Percentiles rank a stretch among this genome's conserved stretches.
Conservation (phyloP, 2,113 vertebrate genomes). For the Bucco capensis region DNA sequence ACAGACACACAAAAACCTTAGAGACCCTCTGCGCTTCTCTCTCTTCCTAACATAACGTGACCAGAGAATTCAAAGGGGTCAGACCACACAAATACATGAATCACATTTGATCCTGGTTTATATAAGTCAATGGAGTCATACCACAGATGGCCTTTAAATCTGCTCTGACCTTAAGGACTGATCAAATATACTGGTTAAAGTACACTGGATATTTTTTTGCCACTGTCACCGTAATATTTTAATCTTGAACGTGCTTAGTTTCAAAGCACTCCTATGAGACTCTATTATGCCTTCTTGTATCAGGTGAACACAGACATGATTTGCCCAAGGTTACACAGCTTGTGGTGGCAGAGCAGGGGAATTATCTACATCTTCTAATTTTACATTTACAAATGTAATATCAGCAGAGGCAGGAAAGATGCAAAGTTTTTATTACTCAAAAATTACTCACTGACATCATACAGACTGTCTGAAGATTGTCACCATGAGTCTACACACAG, state of each 20-base stretch:
- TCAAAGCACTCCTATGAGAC: neutral
- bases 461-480: neutral
- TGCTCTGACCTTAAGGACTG: neutral
- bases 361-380: neutral
- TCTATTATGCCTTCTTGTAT: neutral
- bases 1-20: neutral
- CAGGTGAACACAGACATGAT: neutral
- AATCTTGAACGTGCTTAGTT: neutral
- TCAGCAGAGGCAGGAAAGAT: neutral
- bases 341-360: neutral
- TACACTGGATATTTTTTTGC: neutral
- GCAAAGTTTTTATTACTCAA: neutral
- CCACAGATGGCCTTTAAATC: slow-evolving; percentile 53
- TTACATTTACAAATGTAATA: neutral
- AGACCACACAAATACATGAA: slow-evolving; percentile 37
- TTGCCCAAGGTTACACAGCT: neutral
- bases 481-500: neutral
- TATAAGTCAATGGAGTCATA: neutral
- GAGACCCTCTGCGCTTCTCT: neutral
- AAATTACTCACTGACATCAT: neutral
- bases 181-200: slow-evolving; percentile 13
- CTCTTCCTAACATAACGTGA: neutral
- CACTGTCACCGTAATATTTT: neutral
- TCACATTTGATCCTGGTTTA: slow-evolving; percentile 4
- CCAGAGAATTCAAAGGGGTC: slow-evolving; percentile 33